Percentiles rank a stretch among this genome's conserved stretches.
phyloP scores from a whole-genome alignment of 2,797 vertebrate genomes.

The Fringilla coelebs region DNA sequence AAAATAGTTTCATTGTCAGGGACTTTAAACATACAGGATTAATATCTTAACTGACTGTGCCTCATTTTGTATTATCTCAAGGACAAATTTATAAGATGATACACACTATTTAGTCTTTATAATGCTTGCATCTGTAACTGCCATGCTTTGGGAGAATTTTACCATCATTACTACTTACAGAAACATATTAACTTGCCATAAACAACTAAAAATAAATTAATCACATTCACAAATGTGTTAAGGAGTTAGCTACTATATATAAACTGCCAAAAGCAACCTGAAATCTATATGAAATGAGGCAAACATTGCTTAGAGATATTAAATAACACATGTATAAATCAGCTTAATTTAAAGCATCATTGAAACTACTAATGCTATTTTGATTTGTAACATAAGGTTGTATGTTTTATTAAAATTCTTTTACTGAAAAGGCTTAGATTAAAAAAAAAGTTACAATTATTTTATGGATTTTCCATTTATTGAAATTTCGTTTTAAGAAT shows the following conservation, averaged over 20 bases:
- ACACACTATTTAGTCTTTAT: conserved; percentile 5
- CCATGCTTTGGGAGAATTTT: background rate
- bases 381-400: background rate
- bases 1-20: conserved; percentile 49
- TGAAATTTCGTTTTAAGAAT: background rate
- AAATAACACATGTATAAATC: background rate
- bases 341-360: background rate
- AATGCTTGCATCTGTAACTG: background rate
- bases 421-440: background rate
- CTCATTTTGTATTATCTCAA: conserved; percentile 36
- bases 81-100: conserved; percentile 15
- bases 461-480: background rate
- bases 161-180: background rate
- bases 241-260: background rate
- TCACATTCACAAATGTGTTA: background rate
- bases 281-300: background rate
- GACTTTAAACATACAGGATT: conserved; percentile 25
- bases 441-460: background rate
- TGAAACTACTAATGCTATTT: background rate
- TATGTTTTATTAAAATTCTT: background rate
- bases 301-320: conserved; percentile 9
- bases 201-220: conserved; percentile 39
- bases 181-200: background rate
- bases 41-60: conserved; percentile 38
- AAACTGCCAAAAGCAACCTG: conserved; percentile 10